These are phyloP conservation scores for Saguinus imperator DNA, from an alignment of 2,113 vertebrate genomes.

Conservation along the genomic window DNA sequence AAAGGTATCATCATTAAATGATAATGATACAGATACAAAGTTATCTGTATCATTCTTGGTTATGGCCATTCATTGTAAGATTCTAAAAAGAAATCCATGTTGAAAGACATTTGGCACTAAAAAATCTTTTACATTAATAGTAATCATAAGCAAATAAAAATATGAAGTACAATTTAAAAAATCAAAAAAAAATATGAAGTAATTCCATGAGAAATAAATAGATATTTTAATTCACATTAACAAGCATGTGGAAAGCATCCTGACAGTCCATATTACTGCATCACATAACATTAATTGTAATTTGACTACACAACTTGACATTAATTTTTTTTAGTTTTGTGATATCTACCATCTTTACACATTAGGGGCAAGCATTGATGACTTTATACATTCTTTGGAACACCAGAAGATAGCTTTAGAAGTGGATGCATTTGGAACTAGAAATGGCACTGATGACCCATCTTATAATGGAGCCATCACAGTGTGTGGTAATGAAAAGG, in stretches of 20 bases:
- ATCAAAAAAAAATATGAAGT: neutral
- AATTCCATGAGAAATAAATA: neutral
- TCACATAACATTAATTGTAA: neutral
- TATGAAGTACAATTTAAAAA: too few relatives aligned
- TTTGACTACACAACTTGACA: neutral
- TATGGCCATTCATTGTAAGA: neutral
- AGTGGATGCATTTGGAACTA: conserved; percentile 76
- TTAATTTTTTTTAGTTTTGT: neutral
- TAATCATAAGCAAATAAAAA: neutral
- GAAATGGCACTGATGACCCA: conserved; percentile 85
- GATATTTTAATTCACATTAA: neutral
- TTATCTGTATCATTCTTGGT: neutral
- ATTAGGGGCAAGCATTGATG: conserved; percentile 89
- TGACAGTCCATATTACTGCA: neutral
- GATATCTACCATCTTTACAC: neutral
- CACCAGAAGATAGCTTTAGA: conserved; percentile 90
- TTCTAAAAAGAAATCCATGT: neutral
- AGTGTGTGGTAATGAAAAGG: conserved; percentile 88
- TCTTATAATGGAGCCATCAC: conserved; percentile 91
- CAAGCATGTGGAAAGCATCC: neutral
- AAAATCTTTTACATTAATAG: neutral
- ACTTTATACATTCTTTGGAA: conserved; percentile 89
- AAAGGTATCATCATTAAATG: neutral
- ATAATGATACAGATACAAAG: too few relatives aligned
- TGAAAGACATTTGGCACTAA: neutral